Evolutionary conservation across 37 sponge, comb jelly and placozoan genomes (phyloP).

Genomic region (Eunapius fragilis): DNA sequence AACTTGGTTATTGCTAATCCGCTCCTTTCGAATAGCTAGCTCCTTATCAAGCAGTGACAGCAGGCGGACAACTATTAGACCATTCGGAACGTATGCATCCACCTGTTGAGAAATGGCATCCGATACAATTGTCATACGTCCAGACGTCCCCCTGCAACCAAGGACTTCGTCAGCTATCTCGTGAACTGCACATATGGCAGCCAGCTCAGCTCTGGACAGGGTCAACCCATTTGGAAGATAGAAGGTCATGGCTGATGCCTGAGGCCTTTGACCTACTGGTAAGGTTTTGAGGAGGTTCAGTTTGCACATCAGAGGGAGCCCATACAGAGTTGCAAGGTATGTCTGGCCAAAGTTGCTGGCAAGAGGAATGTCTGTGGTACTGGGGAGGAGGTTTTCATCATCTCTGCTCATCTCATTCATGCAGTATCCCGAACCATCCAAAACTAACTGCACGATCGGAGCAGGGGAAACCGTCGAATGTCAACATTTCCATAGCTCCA

Average conservation of each 20-base stretch:
- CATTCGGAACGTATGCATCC: slow-evolving; percentile 1
- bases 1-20: not conserved
- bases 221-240: slow-evolving; percentile 31
- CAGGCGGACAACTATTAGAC: not conserved
- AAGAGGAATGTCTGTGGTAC: slow-evolving; percentile 65
- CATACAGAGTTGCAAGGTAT: slow-evolving; percentile 51
- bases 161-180: slow-evolving; percentile 56
- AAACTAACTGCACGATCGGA: slow-evolving; percentile 51
- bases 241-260: not conserved
- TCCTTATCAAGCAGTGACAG: slow-evolving; percentile 22
- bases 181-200: slow-evolving; percentile 19
- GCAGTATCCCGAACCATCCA: slow-evolving; percentile 57
- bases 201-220: slow-evolving; percentile 28
- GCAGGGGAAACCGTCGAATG: slow-evolving; percentile 65
- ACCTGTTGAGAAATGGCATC: slow-evolving; percentile 6
- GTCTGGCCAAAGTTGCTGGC: slow-evolving; percentile 83
- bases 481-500: slow-evolving; percentile 76
- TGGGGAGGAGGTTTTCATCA: slow-evolving; percentile 35
- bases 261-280: slow-evolving; percentile 8
- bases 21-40: slow-evolving; percentile 11
- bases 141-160: not conserved
- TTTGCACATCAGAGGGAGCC: slow-evolving; percentile 54
- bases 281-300: slow-evolving; percentile 21
- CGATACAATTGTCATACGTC: slow-evolving; percentile 3
- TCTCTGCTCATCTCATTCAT: slow-evolving; percentile 68